These are phyloP conservation scores for Bryconaethiops microstoma DNA, from an alignment of 2,797 vertebrate species.

Conservation along the genomic window DNA sequence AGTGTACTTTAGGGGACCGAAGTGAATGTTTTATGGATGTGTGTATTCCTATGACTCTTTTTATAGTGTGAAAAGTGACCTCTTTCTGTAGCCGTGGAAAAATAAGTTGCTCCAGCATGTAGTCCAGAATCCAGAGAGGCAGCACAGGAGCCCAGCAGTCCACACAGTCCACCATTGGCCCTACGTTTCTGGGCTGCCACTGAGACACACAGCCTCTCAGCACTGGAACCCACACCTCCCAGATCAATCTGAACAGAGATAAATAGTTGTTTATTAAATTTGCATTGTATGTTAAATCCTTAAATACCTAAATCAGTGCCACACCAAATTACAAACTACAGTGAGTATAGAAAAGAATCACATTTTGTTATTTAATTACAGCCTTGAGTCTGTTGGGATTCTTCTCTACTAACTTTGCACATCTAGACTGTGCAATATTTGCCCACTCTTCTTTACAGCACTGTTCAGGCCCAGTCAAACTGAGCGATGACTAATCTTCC, in stretches of 20 bases:
- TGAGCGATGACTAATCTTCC: too few relatives aligned
- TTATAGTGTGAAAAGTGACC: slow-evolving; percentile 65
- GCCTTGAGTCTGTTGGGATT: too few relatives aligned
- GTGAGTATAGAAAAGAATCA: too few relatives aligned
- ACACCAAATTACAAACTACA: too few relatives aligned
- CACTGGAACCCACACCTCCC: slow-evolving; percentile 95
- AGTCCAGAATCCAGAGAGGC: slow-evolving; percentile 91
- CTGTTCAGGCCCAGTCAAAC: too few relatives aligned
- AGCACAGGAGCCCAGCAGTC: slow-evolving; percentile 90
- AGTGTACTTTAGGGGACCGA: background rate
- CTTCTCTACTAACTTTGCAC: too few relatives aligned
- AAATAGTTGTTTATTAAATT: background rate
- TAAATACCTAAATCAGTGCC: too few relatives aligned
- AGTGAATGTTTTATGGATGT: background rate
- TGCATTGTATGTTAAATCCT: too few relatives aligned
- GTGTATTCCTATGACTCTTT: background rate
- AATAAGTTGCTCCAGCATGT: slow-evolving; percentile 93
- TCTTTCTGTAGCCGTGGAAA: slow-evolving; percentile 95
- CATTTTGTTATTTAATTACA: too few relatives aligned
- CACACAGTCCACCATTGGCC: slow-evolving; percentile 93
- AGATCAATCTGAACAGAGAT: slow-evolving; percentile 82
- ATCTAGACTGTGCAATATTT: too few relatives aligned
- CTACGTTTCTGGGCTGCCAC: slow-evolving; percentile 93
- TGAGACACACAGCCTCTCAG: slow-evolving; percentile 83
- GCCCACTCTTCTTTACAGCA: too few relatives aligned